A percentile compares a stretch with the other conserved stretches of the same genome.
Conservation (phyloP, 1,140 invertebrate species). For the Drepana arcuata region DNA sequence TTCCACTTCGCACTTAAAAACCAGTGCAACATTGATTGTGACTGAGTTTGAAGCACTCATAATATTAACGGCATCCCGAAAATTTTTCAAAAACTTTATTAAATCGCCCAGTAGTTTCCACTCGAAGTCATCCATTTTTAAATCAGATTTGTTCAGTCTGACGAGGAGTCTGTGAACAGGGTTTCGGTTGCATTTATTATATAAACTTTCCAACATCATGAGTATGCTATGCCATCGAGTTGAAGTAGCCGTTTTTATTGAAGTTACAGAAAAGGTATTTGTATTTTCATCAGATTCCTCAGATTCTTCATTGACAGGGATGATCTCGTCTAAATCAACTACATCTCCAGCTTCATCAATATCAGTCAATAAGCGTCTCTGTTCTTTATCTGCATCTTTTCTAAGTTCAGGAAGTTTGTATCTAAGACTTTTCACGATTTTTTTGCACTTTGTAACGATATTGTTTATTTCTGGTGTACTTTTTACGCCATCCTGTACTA, state of each 20-base stretch:
- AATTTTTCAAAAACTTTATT: slow-evolving; percentile 3
- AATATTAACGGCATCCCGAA: slow-evolving; percentile 2
- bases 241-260: slow-evolving; percentile 3
- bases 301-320: slow-evolving; percentile 5
- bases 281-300: background rate
- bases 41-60: slow-evolving; percentile 1
- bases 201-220: slow-evolving; percentile 1
- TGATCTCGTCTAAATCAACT: too few species aligned
- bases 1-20: slow-evolving; percentile 1
- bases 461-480: slow-evolving; percentile 1
- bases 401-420: slow-evolving; percentile 4
- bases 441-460: slow-evolving; percentile 2
- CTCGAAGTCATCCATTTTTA: slow-evolving; percentile 1
- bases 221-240: slow-evolving; percentile 6
- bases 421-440: slow-evolving; percentile 3
- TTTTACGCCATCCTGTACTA: background rate
- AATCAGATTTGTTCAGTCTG: background rate
- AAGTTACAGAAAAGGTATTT: background rate
- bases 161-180: slow-evolving; percentile 1
- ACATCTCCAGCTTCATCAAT: too few species aligned
- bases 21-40: slow-evolving; percentile 3
- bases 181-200: background rate
- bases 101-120: background rate
- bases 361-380: too few species aligned
- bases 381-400: slow-evolving; percentile 2